Conservation (phyloP, 2,113 vertebrate species). For the Pelusios castaneus region DNA sequence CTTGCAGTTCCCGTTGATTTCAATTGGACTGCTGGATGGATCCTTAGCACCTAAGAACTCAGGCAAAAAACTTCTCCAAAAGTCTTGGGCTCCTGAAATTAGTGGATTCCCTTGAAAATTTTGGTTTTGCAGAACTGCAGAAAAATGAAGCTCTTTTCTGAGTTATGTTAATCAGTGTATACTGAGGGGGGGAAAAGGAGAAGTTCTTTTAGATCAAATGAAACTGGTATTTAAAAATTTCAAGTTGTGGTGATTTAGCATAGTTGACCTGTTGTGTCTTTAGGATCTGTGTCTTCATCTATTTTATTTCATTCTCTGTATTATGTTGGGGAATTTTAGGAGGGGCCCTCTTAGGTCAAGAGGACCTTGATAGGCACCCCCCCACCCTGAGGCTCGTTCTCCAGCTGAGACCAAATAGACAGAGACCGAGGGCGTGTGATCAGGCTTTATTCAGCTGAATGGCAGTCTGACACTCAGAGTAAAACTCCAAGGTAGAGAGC, state of each 20-base stretch:
- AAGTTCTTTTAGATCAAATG: neutral
- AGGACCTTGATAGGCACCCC: no score
- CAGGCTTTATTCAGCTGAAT: no score
- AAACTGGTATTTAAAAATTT: neutral
- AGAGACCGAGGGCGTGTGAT: no score
- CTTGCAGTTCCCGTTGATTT: neutral
- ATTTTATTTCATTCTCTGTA: neutral
- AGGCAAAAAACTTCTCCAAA: neutral
- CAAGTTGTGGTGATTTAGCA: neutral
- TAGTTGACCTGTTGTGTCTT: neutral
- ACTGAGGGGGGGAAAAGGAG: neutral
- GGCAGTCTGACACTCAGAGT: no score
- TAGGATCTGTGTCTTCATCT: neutral
- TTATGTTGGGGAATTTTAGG: no score
- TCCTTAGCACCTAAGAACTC: neutral
- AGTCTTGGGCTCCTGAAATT: neutral
- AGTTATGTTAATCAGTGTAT: neutral
- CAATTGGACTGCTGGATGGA: neutral
- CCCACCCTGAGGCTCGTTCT: no score
- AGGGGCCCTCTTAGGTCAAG: no score
- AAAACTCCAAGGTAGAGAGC: no score
- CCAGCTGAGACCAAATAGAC: no score
- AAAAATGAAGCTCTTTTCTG: neutral
- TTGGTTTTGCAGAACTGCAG: neutral
- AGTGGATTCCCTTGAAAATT: neutral